Evolutionary conservation across 2,888 invertebrate genomes (phyloP).

Genomic region (Digitonthophagus gazella): DNA sequence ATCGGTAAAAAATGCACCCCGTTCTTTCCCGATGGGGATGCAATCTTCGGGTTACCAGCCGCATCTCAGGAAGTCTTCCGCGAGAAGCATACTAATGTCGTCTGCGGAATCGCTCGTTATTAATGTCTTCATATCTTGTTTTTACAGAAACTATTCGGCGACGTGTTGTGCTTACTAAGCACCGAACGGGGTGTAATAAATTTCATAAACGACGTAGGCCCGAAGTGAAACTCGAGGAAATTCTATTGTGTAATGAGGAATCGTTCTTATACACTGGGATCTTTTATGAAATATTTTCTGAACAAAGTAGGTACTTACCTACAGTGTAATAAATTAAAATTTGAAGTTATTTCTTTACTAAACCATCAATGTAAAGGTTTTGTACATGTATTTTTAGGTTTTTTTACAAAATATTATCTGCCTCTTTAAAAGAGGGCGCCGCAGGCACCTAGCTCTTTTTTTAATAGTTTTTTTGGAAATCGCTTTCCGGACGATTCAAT

Average conservation of each 20-base stretch:
- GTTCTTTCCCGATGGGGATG: constrained; percentile 38
- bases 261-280: neutral
- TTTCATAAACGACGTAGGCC: constrained; percentile 1
- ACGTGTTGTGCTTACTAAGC: constrained; percentile 7
- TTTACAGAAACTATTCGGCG: constrained; percentile 1
- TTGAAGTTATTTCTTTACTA: neutral
- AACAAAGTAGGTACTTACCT: no score
- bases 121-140: constrained; percentile 38
- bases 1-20: constrained; percentile 51
- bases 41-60: constrained; percentile 25
- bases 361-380: neutral
- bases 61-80: constrained; percentile 21
- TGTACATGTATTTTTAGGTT: no score
- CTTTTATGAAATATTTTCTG: neutral
- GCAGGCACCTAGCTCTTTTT: no score
- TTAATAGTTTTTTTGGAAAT: no score
- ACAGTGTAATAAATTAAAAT: neutral
- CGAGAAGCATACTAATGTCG: constrained; percentile 31
- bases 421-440: no score
- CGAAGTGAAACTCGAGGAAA: neutral
- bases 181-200: constrained; percentile 3
- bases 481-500: no score
- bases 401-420: no score
- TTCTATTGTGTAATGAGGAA: neutral
- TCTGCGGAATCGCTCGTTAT: constrained; percentile 33